phyloP scores from a whole-genome alignment of 1,140 invertebrate species.

The Drosophila ficusphila region DNA sequence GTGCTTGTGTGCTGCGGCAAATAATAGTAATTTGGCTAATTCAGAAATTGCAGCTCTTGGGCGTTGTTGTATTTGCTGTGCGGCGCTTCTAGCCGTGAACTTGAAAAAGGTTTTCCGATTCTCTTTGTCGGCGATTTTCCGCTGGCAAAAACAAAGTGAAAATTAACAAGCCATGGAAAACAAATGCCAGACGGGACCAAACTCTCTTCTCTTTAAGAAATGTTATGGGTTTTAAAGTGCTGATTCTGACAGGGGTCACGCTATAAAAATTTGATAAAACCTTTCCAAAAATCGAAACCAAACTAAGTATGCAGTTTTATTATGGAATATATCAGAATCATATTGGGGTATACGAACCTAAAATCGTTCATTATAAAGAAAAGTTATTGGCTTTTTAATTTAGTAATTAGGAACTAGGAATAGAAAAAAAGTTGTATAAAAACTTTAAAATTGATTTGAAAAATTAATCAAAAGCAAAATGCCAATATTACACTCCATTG shows the following conservation, averaged over 20 bases:
- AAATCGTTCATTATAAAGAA: no score
- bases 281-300: no score
- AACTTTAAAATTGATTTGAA: background rate
- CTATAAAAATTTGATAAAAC: no score
- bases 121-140: constrained; percentile 23
- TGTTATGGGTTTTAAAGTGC: no score
- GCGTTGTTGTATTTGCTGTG: constrained; percentile 34
- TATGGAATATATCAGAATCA: no score
- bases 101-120: constrained; percentile 63
- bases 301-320: no score
- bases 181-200: background rate
- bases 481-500: no score
- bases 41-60: constrained; percentile 74
- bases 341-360: no score
- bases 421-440: background rate
- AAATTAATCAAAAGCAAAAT: background rate
- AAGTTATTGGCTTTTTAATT: no score
- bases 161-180: constrained; percentile 60
- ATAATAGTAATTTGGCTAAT: constrained; percentile 82
- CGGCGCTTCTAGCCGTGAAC: constrained; percentile 67
- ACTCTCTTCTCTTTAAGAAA: background rate
- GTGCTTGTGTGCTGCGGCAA: constrained; percentile 58
- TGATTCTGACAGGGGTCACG: no score
- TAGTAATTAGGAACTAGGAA: no score
- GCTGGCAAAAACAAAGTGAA: constrained; percentile 66